These are phyloP conservation scores for Oedothorax gibbosus DNA, from an alignment of 1,140 invertebrate species.

Conservation along the genomic window DNA sequence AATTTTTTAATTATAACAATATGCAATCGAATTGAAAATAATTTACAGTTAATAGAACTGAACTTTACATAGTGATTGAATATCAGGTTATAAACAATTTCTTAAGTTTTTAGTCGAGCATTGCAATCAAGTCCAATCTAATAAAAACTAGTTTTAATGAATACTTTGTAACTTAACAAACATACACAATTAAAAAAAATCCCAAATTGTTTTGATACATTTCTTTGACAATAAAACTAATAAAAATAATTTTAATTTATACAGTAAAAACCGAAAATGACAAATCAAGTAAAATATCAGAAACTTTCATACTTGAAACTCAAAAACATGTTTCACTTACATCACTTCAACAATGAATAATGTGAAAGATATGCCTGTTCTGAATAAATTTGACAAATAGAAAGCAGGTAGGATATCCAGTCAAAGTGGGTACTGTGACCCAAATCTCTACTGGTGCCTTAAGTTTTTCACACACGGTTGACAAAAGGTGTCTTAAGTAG, in stretches of 20 bases:
- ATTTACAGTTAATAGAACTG: too few relatives aligned
- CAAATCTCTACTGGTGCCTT: constrained; percentile 51
- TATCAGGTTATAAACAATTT: too few relatives aligned
- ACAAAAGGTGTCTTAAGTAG: constrained; percentile 43
- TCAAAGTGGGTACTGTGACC: constrained; percentile 44
- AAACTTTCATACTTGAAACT: background rate
- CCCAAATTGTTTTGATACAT: too few relatives aligned
- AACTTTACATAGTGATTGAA: too few relatives aligned
- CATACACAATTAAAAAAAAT: too few relatives aligned
- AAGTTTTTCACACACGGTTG: constrained; percentile 53
- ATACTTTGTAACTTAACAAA: too few relatives aligned
- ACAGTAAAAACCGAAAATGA: background rate
- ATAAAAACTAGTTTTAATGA: too few relatives aligned
- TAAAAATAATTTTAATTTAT: background rate
- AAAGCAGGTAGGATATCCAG: constrained; percentile 15
- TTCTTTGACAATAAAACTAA: background rate
- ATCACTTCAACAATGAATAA: background rate
- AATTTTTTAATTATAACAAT: too few relatives aligned
- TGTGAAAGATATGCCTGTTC: background rate
- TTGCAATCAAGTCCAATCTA: too few relatives aligned
- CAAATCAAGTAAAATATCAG: too few relatives aligned
- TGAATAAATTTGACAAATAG: constrained; percentile 3
- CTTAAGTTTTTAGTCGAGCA: too few relatives aligned
- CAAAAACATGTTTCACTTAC: background rate
- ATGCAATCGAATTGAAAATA: too few relatives aligned